Percentiles rank a stretch among this genome's conserved stretches.
phyloP scores from a whole-genome alignment of 35 echinoderm and acorn worm species.

The Ophiothrix spiculata region DNA sequence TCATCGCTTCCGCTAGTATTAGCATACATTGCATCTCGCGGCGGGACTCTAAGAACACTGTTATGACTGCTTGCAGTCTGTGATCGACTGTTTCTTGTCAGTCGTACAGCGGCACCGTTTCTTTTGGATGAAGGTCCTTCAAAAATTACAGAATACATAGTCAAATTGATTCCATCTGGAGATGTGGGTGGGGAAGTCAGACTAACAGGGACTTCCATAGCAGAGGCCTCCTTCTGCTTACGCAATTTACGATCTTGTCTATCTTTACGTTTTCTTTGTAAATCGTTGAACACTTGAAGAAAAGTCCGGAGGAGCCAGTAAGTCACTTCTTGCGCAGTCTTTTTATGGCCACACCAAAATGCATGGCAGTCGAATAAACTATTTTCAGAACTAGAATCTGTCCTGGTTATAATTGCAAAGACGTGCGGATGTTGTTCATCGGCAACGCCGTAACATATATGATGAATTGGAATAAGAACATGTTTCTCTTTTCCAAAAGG shows the following conservation, averaged over 20 bases:
- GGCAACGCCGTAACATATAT: conserved; percentile 96
- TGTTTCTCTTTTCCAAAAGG: conserved; percentile 98
- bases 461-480: conserved; percentile 91
- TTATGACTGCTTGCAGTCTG: neutral
- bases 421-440: conserved; percentile 84
- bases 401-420: conserved; percentile 92
- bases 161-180: conserved; percentile 29
- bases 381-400: conserved; percentile 77
- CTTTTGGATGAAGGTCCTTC: conserved; percentile 69
- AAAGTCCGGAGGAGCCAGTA: conserved; percentile 94
- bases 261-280: conserved; percentile 70
- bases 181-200: conserved; percentile 29
- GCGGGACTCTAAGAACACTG: neutral
- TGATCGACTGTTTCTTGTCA: conserved; percentile 40
- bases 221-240: conserved; percentile 10
- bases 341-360: conserved; percentile 74
- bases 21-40: neutral
- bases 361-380: conserved; percentile 96
- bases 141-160: conserved; percentile 74
- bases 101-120: conserved; percentile 65
- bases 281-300: conserved; percentile 89
- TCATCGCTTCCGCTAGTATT: too few relatives aligned
- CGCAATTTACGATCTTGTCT: conserved; percentile 63
- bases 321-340: conserved; percentile 73
- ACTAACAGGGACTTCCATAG: conserved; percentile 2